These are phyloP conservation scores for Pseudolaguvia tuberculata DNA, from an alignment of 2,113 vertebrate genomes.

Conservation along the genomic window DNA sequence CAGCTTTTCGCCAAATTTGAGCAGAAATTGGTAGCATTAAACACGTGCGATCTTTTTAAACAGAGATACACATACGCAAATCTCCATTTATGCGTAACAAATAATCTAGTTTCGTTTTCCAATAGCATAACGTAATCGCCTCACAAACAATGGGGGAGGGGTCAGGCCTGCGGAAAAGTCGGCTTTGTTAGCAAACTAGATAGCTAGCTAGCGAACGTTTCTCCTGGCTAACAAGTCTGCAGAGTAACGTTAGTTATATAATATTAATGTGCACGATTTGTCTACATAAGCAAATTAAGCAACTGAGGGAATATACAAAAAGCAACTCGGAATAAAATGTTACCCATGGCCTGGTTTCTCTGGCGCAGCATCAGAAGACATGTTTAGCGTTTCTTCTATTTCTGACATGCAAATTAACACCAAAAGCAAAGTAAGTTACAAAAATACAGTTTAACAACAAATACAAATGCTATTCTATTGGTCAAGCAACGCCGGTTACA, in stretches of 20 bases:
- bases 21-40: too few species aligned
- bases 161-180: not conserved
- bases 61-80: too few species aligned
- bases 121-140: not conserved
- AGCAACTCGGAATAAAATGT: not conserved
- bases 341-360: conserved; percentile 60
- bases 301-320: too few species aligned
- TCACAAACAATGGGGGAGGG: not conserved
- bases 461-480: not conserved
- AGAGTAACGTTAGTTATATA: not conserved
- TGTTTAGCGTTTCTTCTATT: conserved; percentile 39
- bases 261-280: too few species aligned
- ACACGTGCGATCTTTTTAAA: too few species aligned
- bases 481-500: not conserved
- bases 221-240: too few species aligned
- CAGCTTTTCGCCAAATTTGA: too few species aligned
- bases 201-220: not conserved
- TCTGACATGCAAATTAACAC: not conserved
- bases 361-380: conserved; percentile 60
- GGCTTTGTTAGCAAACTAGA: conserved; percentile 17
- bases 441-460: not conserved
- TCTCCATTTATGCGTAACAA: not conserved
- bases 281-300: too few species aligned
- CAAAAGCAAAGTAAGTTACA: not conserved
- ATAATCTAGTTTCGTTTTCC: not conserved